phyloP scores from a whole-genome alignment of 37 sponge, comb jelly and placozoan species.

The Oscarella lobularis region DNA sequence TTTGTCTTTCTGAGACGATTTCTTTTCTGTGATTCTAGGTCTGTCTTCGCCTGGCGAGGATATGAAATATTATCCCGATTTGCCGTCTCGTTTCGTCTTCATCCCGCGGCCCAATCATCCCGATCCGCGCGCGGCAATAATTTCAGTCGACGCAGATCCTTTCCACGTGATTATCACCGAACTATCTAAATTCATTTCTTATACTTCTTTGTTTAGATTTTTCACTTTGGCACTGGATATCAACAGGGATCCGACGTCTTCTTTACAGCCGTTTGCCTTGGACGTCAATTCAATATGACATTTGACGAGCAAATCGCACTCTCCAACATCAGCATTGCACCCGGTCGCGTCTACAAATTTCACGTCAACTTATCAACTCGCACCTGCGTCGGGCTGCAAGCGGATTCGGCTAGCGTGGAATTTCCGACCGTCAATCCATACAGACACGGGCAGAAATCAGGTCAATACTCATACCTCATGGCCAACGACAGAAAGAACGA shows the following conservation, averaged over 20 bases:
- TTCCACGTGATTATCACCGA: constrained; percentile 39
- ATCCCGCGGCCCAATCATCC: constrained; percentile 54
- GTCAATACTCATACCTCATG: constrained; percentile 75
- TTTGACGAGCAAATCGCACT: constrained; percentile 23
- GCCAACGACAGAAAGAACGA: constrained; percentile 64
- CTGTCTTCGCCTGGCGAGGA: constrained; percentile 33
- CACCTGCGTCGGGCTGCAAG: constrained; percentile 17
- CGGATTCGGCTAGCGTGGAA: constrained; percentile 61
- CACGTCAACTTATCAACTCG: constrained; percentile 23
- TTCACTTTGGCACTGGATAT: constrained; percentile 54
- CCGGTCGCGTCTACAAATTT: constrained; percentile 42
- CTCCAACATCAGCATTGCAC: constrained; percentile 45
- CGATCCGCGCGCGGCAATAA: constrained; percentile 22
- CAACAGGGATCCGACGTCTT: constrained; percentile 31
- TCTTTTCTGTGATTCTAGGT: neutral
- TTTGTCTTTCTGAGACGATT: neutral
- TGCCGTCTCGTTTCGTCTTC: constrained; percentile 62
- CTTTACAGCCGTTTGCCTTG: constrained; percentile 66
- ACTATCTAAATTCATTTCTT: neutral
- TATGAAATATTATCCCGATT: constrained; percentile 29
- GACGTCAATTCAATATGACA: constrained; percentile 59
- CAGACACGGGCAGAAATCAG: constrained; percentile 40
- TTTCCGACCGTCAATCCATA: constrained; percentile 67
- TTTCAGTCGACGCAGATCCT: constrained; percentile 53
- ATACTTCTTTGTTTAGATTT: constrained; percentile 35